Evolutionary conservation across 2,888 invertebrate genomes (phyloP).

Genomic region (Callimorpha dominula): DNA sequence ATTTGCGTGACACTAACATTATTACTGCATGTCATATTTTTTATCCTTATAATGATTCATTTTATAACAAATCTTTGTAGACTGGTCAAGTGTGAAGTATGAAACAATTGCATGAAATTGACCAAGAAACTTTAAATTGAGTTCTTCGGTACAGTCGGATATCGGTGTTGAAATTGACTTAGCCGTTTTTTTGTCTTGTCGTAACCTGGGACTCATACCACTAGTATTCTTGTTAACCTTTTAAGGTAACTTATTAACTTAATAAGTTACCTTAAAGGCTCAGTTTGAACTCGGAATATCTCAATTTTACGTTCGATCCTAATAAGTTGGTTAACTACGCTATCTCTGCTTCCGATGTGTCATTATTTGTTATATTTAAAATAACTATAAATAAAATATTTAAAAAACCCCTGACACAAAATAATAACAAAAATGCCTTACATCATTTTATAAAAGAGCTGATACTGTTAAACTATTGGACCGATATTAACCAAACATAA

Average conservation of each 20-base stretch:
- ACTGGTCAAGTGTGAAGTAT: not conserved
- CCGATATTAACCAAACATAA: no score
- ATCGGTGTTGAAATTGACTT: not conserved
- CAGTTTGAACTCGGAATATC: not conserved
- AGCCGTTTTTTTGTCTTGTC: not conserved
- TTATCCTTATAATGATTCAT: slow-evolving; percentile 12
- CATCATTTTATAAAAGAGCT: no score
- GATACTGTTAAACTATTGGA: no score
- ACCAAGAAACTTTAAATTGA: not conserved
- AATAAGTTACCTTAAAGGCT: no score
- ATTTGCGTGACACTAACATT: slow-evolving; percentile 24
- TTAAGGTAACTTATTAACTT: not conserved
- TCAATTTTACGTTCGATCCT: not conserved
- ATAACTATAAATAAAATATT: no score
- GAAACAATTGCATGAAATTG: not conserved
- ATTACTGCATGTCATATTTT: slow-evolving; percentile 15
- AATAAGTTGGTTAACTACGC: not conserved
- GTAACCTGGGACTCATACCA: not conserved
- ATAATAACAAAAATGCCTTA: no score
- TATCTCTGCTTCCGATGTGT: not conserved
- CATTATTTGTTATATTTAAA: no score
- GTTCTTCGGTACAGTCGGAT: not conserved
- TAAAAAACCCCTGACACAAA: no score
- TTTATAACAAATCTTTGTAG: not conserved
- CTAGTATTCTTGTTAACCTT: not conserved